Percentiles rank a stretch among this genome's conserved stretches.
Conservation (phyloP, 2,888 invertebrate genomes). For the Drosophila demipolita region DNA sequence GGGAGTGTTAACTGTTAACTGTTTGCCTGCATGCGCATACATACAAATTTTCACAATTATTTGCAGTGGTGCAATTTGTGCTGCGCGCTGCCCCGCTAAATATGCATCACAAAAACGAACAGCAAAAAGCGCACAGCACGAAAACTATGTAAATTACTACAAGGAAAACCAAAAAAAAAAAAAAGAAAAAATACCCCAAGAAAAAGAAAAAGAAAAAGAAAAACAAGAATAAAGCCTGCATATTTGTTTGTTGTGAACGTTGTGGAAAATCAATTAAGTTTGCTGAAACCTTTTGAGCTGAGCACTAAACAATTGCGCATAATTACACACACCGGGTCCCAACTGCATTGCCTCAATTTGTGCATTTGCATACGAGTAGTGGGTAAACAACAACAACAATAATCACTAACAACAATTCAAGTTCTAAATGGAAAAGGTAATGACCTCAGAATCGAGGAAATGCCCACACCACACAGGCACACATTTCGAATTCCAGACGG, state of each 20-base stretch:
- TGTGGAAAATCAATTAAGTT: slow-evolving; percentile 75
- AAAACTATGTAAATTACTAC: slow-evolving; percentile 70
- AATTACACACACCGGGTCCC: slow-evolving; percentile 56
- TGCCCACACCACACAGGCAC: slow-evolving; percentile 27
- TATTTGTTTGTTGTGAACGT: slow-evolving; percentile 34
- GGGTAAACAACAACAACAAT: slow-evolving; percentile 28
- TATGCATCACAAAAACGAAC: slow-evolving; percentile 39
- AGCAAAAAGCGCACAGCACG: neutral
- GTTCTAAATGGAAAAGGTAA: slow-evolving; percentile 70
- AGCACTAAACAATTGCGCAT: slow-evolving; percentile 81
- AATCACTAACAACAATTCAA: slow-evolving; percentile 60
- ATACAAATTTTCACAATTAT: slow-evolving; percentile 40
- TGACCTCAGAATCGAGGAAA: slow-evolving; percentile 63
- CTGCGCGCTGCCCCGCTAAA: slow-evolving; percentile 50
- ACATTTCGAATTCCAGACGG: slow-evolving; percentile 14
- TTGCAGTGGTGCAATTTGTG: slow-evolving; percentile 65
- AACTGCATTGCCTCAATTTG: slow-evolving; percentile 75
- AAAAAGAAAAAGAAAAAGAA: slow-evolving; percentile 18
- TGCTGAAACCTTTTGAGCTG: slow-evolving; percentile 67
- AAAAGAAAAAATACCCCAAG: slow-evolving; percentile 2
- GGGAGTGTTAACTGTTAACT: slow-evolving; percentile 74
- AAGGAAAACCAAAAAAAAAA: neutral
- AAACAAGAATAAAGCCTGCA: slow-evolving; percentile 22
- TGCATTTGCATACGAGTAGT: slow-evolving; percentile 68
- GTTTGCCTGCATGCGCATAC: slow-evolving; percentile 37